Conservation (phyloP, 2,888 invertebrate species). For the Microdon myrmicae region DNA sequence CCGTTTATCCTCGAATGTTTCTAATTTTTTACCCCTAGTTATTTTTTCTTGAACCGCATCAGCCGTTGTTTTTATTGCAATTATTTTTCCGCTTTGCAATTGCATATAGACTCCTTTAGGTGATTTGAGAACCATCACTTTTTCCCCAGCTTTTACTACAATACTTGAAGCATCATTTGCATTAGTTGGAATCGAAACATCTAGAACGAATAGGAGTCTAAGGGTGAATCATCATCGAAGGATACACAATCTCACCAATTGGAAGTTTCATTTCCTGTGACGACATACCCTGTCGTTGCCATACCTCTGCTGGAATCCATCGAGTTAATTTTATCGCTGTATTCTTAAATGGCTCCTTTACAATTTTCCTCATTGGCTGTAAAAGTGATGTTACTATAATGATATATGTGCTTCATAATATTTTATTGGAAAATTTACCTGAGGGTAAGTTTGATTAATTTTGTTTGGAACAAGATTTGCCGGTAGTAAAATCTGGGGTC, state of each 20-base stretch:
- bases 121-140: slow-evolving; percentile 93
- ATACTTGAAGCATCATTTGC: slow-evolving; percentile 90
- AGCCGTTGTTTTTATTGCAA: slow-evolving; percentile 77
- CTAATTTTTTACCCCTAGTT: too few species aligned
- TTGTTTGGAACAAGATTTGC: slow-evolving; percentile 21
- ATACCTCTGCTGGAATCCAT: slow-evolving; percentile 91
- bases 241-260: slow-evolving; percentile 70
- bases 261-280: slow-evolving; percentile 95
- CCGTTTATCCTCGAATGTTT: too few species aligned
- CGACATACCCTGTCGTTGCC: slow-evolving; percentile 93
- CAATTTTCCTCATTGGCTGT: slow-evolving; percentile 12
- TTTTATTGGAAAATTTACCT: slow-evolving; percentile 5
- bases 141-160: slow-evolving; percentile 91
- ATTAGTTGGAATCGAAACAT: slow-evolving; percentile 92
- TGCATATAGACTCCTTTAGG: slow-evolving; percentile 97
- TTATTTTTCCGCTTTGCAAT: slow-evolving; percentile 92
- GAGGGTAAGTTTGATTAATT: slow-evolving; percentile 15
- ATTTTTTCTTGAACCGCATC: slow-evolving; percentile 59
- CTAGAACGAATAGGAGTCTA: slow-evolving; percentile 62
- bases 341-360: slow-evolving; percentile 38
- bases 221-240: not conserved
- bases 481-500: slow-evolving; percentile 60
- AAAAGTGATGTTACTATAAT: too few species aligned
- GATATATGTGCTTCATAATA: too few species aligned
- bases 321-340: slow-evolving; percentile 69